Conservation (phyloP, 2,797 vertebrate genomes). For the Melanotaenia boesemani region DNA sequence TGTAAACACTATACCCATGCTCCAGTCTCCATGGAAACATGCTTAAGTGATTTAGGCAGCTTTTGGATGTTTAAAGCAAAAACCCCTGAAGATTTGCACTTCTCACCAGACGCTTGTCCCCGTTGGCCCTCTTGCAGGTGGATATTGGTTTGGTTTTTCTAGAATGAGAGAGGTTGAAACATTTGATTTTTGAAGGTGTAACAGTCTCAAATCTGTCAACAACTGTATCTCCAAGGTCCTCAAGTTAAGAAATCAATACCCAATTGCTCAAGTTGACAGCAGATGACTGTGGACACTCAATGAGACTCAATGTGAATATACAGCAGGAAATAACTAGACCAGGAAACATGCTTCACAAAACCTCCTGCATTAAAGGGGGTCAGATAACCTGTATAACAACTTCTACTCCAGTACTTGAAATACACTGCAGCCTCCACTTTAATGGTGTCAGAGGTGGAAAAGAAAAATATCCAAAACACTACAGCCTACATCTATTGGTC, state of each 20-base stretch:
- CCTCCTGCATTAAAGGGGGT: background rate
- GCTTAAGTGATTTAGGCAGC: constrained; percentile 9
- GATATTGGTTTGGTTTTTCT: constrained; percentile 8
- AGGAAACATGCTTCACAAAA: constrained; percentile 18
- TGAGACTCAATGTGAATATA: constrained; percentile 18
- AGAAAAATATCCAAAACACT: background rate
- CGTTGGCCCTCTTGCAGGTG: background rate
- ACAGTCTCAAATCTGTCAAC: constrained; percentile 41
- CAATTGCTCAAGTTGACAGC: constrained; percentile 47
- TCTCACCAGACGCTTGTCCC: background rate
- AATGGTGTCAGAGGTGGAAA: background rate
- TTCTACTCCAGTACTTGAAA: background rate
- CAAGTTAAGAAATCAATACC: constrained; percentile 53
- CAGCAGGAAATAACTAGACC: constrained; percentile 15
- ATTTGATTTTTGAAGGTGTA: constrained; percentile 37
- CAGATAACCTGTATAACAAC: background rate
- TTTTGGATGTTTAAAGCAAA: constrained; percentile 17
- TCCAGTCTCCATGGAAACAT: constrained; percentile 43
- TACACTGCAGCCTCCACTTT: background rate
- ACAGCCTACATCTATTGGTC: background rate
- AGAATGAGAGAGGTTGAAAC: constrained; percentile 8
- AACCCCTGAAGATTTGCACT: background rate
- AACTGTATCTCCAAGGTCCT: constrained; percentile 37
- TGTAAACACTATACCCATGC: constrained; percentile 21
- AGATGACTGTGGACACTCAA: constrained; percentile 17